phyloP scores from a whole-genome alignment of 2,888 invertebrate genomes.

The Cerastis rubricosa region DNA sequence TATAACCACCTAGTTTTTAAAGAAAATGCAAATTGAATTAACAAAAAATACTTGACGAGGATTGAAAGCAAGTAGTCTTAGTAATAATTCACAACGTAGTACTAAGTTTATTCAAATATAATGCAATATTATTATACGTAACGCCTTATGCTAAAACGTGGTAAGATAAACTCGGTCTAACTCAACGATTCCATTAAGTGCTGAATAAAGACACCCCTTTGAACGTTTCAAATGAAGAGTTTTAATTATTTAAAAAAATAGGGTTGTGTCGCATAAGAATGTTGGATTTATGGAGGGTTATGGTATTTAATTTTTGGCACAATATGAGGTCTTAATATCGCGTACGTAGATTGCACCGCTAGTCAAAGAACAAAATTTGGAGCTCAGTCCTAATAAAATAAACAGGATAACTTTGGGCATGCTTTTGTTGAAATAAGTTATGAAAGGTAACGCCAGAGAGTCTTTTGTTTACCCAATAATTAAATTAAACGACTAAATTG shows the following conservation, averaged over 20 bases:
- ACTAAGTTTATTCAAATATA: background rate
- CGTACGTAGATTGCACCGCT: background rate
- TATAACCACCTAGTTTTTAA: background rate
- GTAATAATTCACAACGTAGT: background rate
- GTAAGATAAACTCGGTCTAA: background rate
- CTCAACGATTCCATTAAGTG: constrained; percentile 16
- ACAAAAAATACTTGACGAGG: background rate
- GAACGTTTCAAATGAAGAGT: constrained; percentile 17
- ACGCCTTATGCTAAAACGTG: background rate
- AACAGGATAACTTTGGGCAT: background rate
- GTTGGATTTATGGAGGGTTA: too few relatives aligned
- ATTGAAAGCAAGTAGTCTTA: background rate
- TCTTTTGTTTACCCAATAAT: background rate
- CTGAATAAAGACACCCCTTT: constrained; percentile 32
- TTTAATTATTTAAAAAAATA: constrained; percentile 35
- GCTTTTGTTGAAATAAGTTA: background rate
- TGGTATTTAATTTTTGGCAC: background rate
- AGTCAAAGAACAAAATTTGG: background rate
- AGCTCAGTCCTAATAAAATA: background rate
- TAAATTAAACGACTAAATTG: background rate
- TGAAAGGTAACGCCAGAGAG: background rate
- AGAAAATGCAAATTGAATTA: background rate
- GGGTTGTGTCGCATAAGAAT: too few relatives aligned
- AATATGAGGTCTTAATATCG: background rate
- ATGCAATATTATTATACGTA: background rate